Percentiles rank a stretch among this genome's conserved stretches.
Conservation (phyloP, 1,140 invertebrate genomes). For the Penaeus japonicus region DNA sequence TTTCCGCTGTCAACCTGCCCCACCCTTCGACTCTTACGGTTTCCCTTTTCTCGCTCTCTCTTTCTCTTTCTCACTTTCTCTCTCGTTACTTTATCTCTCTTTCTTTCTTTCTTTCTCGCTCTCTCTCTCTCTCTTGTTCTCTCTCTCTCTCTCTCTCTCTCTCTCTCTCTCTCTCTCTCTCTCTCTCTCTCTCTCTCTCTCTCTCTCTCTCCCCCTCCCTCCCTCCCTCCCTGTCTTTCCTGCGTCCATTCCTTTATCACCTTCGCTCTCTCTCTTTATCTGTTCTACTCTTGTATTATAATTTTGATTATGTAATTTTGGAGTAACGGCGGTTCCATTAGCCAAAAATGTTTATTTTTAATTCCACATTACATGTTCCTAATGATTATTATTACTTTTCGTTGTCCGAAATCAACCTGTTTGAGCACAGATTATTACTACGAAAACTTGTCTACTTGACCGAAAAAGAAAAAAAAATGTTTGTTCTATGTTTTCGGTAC, state of each 20-base stretch:
- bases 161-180: background rate
- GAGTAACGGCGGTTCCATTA: too few relatives aligned
- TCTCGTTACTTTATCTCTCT: background rate
- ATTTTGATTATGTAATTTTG: too few relatives aligned
- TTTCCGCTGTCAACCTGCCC: background rate
- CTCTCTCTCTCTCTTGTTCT: background rate
- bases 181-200: background rate
- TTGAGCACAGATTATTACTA: too few relatives aligned
- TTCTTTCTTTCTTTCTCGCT: background rate
- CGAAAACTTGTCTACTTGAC: too few relatives aligned
- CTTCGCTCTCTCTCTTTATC: background rate
- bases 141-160: slow-evolving; percentile 11
- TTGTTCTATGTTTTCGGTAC: too few relatives aligned
- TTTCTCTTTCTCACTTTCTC: background rate
- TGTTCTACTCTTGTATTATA: too few relatives aligned
- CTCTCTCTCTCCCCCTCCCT: background rate
- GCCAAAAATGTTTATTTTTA: too few relatives aligned
- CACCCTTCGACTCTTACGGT: too few relatives aligned
- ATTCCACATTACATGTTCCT: too few relatives aligned
- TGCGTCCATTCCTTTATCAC: background rate
- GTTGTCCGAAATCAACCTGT: too few relatives aligned
- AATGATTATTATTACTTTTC: too few relatives aligned
- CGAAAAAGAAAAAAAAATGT: too few relatives aligned
- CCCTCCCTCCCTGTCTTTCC: background rate
- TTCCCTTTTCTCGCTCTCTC: background rate